These are phyloP conservation scores for Potamarius usumacintae DNA, from an alignment of 2,113 vertebrate species.

Conservation along the genomic window DNA sequence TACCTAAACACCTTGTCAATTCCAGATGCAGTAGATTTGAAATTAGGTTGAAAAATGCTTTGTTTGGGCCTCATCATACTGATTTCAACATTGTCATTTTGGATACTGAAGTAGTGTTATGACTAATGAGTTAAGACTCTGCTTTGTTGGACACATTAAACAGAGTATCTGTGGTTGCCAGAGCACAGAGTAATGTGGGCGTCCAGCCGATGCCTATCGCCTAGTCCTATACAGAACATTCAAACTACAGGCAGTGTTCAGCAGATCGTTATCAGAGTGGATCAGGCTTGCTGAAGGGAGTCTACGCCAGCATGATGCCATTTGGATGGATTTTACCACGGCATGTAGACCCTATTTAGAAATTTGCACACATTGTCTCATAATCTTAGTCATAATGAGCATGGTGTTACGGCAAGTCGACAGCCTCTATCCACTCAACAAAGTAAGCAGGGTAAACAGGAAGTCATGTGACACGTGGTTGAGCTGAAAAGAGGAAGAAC, in stretches of 20 bases:
- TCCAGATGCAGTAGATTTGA: background rate
- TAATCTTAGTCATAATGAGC: background rate
- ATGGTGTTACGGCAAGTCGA: background rate
- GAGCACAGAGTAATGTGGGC: slow-evolving; percentile 1
- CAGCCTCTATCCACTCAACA: background rate
- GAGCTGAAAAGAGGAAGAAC: slow-evolving; percentile 13
- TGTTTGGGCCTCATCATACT: background rate
- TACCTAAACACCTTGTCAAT: background rate
- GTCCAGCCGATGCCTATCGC: slow-evolving; percentile 17
- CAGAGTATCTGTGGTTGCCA: background rate
- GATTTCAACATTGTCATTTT: background rate
- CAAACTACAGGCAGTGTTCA: slow-evolving; percentile 2
- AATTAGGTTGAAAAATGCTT: background rate
- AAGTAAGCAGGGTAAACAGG: slow-evolving; percentile 33
- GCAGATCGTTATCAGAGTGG: slow-evolving; percentile 2
- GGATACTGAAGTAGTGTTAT: background rate
- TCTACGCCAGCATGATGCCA: background rate
- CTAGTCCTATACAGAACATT: background rate
- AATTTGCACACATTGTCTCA: background rate
- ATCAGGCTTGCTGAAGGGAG: background rate
- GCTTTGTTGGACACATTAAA: background rate
- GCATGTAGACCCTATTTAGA: background rate
- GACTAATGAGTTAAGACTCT: background rate
- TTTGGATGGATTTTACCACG: background rate
- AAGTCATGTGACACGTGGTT: background rate